Evolutionary conservation across 1,140 invertebrate genomes (phyloP).

Genomic region (Sarcophaga bullata): DNA sequence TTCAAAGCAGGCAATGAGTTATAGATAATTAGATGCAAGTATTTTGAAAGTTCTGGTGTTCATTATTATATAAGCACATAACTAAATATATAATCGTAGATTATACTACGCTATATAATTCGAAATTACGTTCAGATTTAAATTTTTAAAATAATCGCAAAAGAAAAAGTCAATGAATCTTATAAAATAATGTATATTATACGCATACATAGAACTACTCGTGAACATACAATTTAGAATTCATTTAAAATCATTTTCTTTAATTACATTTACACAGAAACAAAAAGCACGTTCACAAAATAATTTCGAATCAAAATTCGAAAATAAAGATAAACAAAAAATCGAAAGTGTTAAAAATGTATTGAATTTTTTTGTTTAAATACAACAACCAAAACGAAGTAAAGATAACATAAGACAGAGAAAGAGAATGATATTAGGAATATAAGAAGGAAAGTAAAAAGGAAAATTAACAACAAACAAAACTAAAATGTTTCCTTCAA

Average conservation of each 20-base stretch:
- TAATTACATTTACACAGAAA: neutral
- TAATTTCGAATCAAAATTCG: neutral
- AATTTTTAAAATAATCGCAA: too few species aligned
- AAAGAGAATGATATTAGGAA: neutral
- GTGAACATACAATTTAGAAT: neutral
- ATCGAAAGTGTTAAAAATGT: constrained; percentile 3
- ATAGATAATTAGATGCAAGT: too few species aligned
- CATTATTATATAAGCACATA: too few species aligned
- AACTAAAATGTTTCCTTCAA: constrained; percentile 6
- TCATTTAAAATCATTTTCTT: neutral
- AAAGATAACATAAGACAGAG: neutral
- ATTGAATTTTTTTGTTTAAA: neutral
- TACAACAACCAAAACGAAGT: neutral
- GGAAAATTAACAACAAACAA: neutral
- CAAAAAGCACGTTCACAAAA: neutral
- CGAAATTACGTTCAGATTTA: too few species aligned
- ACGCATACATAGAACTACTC: too few species aligned
- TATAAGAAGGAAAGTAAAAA: too few species aligned
- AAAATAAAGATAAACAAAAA: neutral
- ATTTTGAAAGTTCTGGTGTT: too few species aligned
- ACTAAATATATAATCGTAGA: too few species aligned
- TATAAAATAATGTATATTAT: neutral
- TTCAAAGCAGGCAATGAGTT: too few species aligned
- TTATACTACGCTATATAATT: too few species aligned
- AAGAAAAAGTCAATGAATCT: neutral